These are phyloP conservation scores for Rafetus swinhoei DNA, from an alignment of 2,113 vertebrate genomes.

Conservation along the genomic window DNA sequence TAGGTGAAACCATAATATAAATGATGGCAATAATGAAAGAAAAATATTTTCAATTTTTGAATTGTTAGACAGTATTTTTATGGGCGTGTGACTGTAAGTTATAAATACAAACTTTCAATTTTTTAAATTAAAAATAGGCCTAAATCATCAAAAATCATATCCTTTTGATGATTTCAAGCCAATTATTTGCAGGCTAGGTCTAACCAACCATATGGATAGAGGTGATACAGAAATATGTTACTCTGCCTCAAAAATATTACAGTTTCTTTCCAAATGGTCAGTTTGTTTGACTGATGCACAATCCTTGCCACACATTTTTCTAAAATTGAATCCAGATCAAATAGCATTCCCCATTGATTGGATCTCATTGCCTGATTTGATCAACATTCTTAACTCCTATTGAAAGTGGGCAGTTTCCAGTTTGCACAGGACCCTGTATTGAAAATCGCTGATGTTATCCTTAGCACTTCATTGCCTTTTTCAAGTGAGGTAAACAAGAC, in stretches of 20 bases:
- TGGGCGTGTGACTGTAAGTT: neutral
- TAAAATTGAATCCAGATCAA: constrained; percentile 61
- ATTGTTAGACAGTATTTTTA: neutral
- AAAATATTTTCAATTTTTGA: neutral
- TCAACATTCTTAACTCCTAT: neutral
- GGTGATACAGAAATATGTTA: constrained; percentile 31
- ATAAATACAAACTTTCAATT: constrained; percentile 10
- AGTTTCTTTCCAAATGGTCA: constrained; percentile 59
- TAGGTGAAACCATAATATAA: neutral
- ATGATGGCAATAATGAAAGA: neutral
- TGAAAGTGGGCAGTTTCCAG: neutral
- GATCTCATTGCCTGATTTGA: constrained; percentile 23
- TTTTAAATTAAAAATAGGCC: neutral
- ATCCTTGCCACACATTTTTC: constrained; percentile 15
- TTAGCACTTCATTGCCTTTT: constrained; percentile 1
- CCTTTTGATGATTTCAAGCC: constrained; percentile 18
- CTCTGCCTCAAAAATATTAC: constrained; percentile 38
- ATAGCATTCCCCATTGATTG: constrained; percentile 26
- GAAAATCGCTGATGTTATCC: neutral
- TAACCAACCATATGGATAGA: constrained; percentile 47
- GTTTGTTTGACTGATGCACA: constrained; percentile 63
- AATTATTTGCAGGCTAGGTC: constrained; percentile 56
- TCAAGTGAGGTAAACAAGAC: neutral
- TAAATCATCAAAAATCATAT: neutral
- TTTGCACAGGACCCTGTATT: constrained; percentile 2